Evolutionary conservation across 2,888 invertebrate species (phyloP).

Genomic region (Cistogaster globosa): DNA sequence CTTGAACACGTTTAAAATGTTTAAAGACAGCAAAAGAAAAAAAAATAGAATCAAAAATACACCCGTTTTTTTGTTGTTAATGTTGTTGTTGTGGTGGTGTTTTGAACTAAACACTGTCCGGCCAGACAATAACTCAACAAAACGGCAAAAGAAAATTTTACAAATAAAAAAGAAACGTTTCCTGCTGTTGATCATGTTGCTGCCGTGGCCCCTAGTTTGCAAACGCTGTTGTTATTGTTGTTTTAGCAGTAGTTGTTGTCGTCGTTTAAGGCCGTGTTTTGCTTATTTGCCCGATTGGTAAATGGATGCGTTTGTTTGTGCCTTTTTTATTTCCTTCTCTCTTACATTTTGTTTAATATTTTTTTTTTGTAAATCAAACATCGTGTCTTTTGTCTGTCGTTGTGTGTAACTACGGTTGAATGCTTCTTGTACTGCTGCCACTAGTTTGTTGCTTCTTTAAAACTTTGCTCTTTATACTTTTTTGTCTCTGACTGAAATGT

Average conservation of each 20-base stretch:
- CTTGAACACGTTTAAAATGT: conserved; percentile 49
- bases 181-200: conserved; percentile 63
- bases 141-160: conserved; percentile 43
- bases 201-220: conserved; percentile 47
- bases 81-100: conserved; percentile 5
- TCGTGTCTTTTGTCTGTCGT: conserved; percentile 47
- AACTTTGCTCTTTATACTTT: conserved; percentile 31
- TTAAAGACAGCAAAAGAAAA: conserved; percentile 29
- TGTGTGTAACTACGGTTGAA: conserved; percentile 57
- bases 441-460: conserved; percentile 55
- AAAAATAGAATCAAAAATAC: conserved; percentile 43
- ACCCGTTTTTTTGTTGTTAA: conserved; percentile 37
- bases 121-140: conserved; percentile 50
- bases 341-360: conserved; percentile 40
- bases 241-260: conserved; percentile 39
- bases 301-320: conserved; percentile 19
- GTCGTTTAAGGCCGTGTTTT: conserved; percentile 62
- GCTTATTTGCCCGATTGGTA: conserved; percentile 51
- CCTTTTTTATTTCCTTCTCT: conserved; percentile 39
- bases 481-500: conserved; percentile 51
- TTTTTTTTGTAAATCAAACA: conserved; percentile 49
- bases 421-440: conserved; percentile 50
- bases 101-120: conserved; percentile 25
- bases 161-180: conserved; percentile 54
- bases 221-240: conserved; percentile 31